A percentile compares a stretch with the other conserved stretches of the same genome.
phyloP scores from a whole-genome alignment of 2,113 vertebrate genomes.

The Vireo altiloquus region DNA sequence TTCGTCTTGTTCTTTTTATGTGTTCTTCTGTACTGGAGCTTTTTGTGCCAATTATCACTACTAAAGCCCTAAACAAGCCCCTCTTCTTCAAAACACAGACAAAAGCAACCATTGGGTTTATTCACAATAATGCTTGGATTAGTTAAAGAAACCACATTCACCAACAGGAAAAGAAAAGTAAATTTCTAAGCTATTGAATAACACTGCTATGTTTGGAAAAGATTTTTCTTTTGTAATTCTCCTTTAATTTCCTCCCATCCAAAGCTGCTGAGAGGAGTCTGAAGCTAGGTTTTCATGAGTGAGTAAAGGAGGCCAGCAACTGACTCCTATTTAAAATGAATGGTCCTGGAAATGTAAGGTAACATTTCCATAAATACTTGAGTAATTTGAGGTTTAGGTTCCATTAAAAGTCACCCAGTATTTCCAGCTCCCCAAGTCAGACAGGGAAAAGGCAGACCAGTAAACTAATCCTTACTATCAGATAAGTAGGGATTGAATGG shows the following conservation, averaged over 20 bases:
- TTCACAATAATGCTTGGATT: conserved; percentile 36
- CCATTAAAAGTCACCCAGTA: not conserved
- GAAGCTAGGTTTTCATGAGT: conserved; percentile 16
- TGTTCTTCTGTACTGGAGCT: not conserved
- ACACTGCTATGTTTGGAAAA: conserved; percentile 50
- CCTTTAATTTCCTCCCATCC: conserved; percentile 47
- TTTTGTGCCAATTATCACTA: not conserved
- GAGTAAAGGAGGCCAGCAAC: not conserved
- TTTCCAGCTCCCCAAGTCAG: not conserved
- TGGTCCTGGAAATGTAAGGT: conserved; percentile 15
- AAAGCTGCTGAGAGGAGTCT: conserved; percentile 8
- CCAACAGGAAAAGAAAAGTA: conserved; percentile 37
- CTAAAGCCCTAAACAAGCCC: conserved; percentile 11
- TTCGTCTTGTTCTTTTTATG: not conserved
- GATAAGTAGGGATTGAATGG: not conserved
- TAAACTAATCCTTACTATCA: not conserved
- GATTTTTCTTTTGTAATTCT: conserved; percentile 41
- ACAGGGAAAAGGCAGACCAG: not conserved
- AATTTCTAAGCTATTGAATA: conserved; percentile 55
- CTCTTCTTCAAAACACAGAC: conserved; percentile 25
- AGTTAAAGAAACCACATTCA: conserved; percentile 47
- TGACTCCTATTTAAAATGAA: conserved; percentile 32
- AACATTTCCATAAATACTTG: conserved; percentile 10
- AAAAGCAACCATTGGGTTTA: conserved; percentile 4
- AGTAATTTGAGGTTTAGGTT: conserved; percentile 26